phyloP scores from a whole-genome alignment of 1,140 invertebrate genomes.

The Scylla paramamosain region DNA sequence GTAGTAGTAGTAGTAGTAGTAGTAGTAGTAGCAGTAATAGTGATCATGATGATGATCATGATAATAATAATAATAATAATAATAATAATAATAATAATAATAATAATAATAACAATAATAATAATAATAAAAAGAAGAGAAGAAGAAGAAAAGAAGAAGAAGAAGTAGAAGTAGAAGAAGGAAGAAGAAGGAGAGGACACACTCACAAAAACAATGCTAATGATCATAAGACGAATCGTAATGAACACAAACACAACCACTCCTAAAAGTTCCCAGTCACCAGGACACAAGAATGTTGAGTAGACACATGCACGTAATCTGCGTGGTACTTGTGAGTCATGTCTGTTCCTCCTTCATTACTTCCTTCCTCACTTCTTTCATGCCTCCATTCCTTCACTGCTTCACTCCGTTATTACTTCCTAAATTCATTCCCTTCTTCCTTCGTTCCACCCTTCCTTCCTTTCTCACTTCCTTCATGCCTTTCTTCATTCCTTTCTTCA shows the following conservation, averaged over 20 bases:
- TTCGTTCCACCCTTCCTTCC: neutral
- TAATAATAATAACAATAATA: neutral
- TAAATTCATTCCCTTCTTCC: neutral
- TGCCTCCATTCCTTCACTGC: neutral
- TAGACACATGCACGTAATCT: too few relatives aligned
- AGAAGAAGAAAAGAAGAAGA: too few relatives aligned
- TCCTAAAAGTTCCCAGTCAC: too few relatives aligned
- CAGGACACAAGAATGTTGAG: too few relatives aligned
- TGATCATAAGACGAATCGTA: too few relatives aligned
- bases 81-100: neutral
- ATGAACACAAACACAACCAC: too few relatives aligned
- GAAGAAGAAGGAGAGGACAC: too few relatives aligned
- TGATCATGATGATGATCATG: neutral
- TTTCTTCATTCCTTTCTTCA: neutral
- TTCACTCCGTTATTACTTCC: neutral
- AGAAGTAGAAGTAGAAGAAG: too few relatives aligned
- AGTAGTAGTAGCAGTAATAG: neutral
- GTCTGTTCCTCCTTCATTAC: too few relatives aligned
- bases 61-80: neutral
- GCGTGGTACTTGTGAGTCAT: too few relatives aligned
- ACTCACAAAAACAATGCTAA: too few relatives aligned
- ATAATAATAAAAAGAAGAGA: too few relatives aligned
- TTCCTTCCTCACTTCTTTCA: neutral
- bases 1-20: conserved; percentile 6
- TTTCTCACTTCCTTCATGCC: neutral